Conservation (phyloP, 2,113 vertebrate genomes). For the Atlantisia rogersi region DNA sequence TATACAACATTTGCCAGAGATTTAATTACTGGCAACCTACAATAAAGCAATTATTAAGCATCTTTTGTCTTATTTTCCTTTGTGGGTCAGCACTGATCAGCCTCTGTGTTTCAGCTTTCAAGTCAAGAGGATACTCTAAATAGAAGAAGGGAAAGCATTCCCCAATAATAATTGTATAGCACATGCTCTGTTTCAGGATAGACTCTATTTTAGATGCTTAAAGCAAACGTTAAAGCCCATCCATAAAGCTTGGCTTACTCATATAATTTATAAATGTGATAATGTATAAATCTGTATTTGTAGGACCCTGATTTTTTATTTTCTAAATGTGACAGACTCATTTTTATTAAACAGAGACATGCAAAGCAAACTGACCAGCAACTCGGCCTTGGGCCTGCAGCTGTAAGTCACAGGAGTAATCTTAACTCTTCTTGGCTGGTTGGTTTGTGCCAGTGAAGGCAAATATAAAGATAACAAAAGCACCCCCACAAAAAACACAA, state of each 20-base stretch:
- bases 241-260: not conserved
- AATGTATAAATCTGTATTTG: not conserved
- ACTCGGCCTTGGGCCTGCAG: not conserved
- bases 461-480: not conserved
- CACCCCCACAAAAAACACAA: not conserved
- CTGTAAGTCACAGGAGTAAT: not conserved
- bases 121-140: not conserved
- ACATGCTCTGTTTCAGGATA: not conserved
- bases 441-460: not conserved
- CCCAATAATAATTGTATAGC: not conserved
- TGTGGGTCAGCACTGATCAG: not conserved
- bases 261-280: not conserved
- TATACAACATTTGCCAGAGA: not conserved
- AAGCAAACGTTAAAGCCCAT: not conserved
- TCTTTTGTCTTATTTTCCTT: not conserved
- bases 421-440: not conserved
- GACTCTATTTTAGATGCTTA: not conserved
- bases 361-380: not conserved
- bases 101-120: not conserved
- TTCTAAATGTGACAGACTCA: not conserved
- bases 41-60: not conserved
- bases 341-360: not conserved
- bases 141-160: not conserved
- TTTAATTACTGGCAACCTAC: not conserved
- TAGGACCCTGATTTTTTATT: not conserved